Evolutionary conservation across 2,888 invertebrate species (phyloP).

Genomic region (Scelioninae gen. 1): DNA sequence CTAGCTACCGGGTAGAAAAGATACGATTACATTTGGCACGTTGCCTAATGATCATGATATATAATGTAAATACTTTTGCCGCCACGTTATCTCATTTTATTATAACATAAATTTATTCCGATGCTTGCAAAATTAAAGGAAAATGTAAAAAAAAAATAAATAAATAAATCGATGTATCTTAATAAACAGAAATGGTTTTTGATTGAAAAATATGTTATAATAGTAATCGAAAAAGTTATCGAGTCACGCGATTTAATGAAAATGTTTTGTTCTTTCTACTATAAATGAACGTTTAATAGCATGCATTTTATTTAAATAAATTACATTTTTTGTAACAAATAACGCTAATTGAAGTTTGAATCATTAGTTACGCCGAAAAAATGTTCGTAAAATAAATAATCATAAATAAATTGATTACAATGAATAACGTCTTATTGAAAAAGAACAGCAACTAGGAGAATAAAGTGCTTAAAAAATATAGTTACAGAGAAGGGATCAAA

Average conservation of each 20-base stretch:
- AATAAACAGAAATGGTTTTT: not conserved
- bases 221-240: slow-evolving; percentile 4
- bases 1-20: slow-evolving; percentile 77
- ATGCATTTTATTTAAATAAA: slow-evolving; percentile 45
- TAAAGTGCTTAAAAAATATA: not conserved
- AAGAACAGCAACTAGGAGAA: not conserved
- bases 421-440: slow-evolving; percentile 1
- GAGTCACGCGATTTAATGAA: slow-evolving; percentile 8
- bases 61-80: slow-evolving; percentile 63
- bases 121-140: not conserved
- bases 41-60: slow-evolving; percentile 66
- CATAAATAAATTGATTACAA: slow-evolving; percentile 34
- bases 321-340: too few relatives aligned
- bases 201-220: not conserved
- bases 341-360: slow-evolving; percentile 22
- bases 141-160: too few relatives aligned
- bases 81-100: slow-evolving; percentile 46
- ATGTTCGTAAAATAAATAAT: slow-evolving; percentile 24
- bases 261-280: not conserved
- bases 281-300: slow-evolving; percentile 47
- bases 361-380: slow-evolving; percentile 13
- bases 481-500: slow-evolving; percentile 38
- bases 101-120: slow-evolving; percentile 27
- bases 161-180: too few relatives aligned
- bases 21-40: slow-evolving; percentile 71